phyloP scores from a whole-genome alignment of 2,888 invertebrate genomes.

The Drosophila histrio region DNA sequence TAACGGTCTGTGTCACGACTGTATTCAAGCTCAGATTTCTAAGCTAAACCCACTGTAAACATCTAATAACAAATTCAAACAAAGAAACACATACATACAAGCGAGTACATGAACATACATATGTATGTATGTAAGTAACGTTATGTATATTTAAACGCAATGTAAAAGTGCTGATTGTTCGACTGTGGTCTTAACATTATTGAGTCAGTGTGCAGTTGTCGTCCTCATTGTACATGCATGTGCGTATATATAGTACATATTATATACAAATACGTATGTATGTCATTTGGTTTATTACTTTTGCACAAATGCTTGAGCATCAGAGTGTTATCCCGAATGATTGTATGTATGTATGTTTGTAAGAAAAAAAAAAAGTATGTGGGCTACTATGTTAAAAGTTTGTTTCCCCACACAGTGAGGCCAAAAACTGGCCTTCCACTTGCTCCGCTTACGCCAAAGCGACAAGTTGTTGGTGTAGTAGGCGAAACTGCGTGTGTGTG shows the following conservation, averaged over 20 bases:
- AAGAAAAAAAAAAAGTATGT: slow-evolving; percentile 65
- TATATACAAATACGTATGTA: slow-evolving; percentile 8
- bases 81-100: not conserved
- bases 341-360: slow-evolving; percentile 25
- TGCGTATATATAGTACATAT: not conserved
- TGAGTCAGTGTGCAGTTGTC: slow-evolving; percentile 59
- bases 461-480: slow-evolving; percentile 62
- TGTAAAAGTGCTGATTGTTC: slow-evolving; percentile 28
- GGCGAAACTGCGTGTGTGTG: slow-evolving; percentile 20
- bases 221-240: slow-evolving; percentile 17
- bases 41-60: not conserved
- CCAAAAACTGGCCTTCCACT: slow-evolving; percentile 37
- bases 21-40: not conserved
- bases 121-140: not conserved
- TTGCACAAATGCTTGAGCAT: slow-evolving; percentile 35
- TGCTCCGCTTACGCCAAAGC: slow-evolving; percentile 37
- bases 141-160: slow-evolving; percentile 19
- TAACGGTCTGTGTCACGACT: too few species aligned
- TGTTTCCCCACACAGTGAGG: slow-evolving; percentile 39
- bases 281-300: slow-evolving; percentile 56
- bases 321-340: slow-evolving; percentile 6
- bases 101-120: not conserved
- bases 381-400: slow-evolving; percentile 77
- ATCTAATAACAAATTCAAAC: not conserved
- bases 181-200: slow-evolving; percentile 19